Evolutionary conservation across 1,140 invertebrate genomes (phyloP).

Genomic region (Bathynomus jamesi): DNA sequence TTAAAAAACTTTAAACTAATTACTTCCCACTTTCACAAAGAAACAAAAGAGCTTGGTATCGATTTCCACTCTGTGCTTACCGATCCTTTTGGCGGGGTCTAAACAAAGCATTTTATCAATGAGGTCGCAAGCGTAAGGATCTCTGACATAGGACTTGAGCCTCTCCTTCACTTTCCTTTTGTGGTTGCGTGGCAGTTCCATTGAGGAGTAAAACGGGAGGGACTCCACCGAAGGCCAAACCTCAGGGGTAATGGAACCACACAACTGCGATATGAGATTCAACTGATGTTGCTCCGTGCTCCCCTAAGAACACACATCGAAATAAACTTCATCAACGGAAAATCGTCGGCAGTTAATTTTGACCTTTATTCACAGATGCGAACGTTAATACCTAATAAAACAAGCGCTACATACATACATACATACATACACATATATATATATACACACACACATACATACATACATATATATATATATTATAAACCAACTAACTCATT

Average conservation of each 20-base stretch:
- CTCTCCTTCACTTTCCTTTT: slow-evolving; percentile 76
- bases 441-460: background rate
- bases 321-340: too few relatives aligned
- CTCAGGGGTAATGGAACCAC: slow-evolving; percentile 88
- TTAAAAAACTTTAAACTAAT: background rate
- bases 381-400: too few relatives aligned
- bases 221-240: slow-evolving; percentile 92
- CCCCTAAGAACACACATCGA: slow-evolving; percentile 67
- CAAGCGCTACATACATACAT: background rate
- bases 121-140: slow-evolving; percentile 84
- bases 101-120: slow-evolving; percentile 85
- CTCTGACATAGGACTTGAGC: slow-evolving; percentile 84
- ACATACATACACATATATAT: background rate
- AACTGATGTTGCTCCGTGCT: slow-evolving; percentile 93
- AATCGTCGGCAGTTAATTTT: too few relatives aligned
- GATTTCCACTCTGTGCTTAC: slow-evolving; percentile 7
- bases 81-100: slow-evolving; percentile 78
- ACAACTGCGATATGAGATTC: slow-evolving; percentile 88
- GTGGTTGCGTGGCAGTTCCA: slow-evolving; percentile 83
- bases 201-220: slow-evolving; percentile 81
- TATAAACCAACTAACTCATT: too few relatives aligned
- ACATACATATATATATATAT: background rate
- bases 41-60: too few relatives aligned
- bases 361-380: too few relatives aligned
- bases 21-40: background rate